Percentiles rank a stretch among this genome's conserved stretches.
phyloP scores from a whole-genome alignment of 2,888 invertebrate species.

The Brachypalpus laphriformis region DNA sequence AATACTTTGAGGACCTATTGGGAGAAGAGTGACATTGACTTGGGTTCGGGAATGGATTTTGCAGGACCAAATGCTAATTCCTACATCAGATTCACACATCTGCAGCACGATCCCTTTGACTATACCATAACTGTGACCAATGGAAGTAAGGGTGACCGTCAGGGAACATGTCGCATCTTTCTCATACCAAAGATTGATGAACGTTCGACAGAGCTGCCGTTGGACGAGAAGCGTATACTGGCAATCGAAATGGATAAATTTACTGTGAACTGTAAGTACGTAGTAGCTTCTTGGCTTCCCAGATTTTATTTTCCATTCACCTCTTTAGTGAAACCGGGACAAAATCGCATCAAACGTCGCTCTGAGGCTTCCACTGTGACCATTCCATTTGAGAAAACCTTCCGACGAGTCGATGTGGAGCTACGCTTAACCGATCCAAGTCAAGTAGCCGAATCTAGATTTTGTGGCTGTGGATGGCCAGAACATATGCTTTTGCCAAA shows the following conservation, averaged over 20 bases:
- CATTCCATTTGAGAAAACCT: constrained; percentile 91
- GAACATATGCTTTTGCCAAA: constrained; percentile 91
- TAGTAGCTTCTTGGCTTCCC: no score
- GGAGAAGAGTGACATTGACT: constrained; percentile 91
- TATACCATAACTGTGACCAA: constrained; percentile 87
- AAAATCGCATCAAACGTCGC: constrained; percentile 86
- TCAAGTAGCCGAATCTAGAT: constrained; percentile 86
- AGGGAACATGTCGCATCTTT: constrained; percentile 87
- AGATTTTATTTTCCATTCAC: neutral
- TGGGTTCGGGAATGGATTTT: constrained; percentile 92
- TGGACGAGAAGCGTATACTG: constrained; percentile 85
- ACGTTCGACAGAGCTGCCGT: constrained; percentile 84
- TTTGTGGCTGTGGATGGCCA: constrained; percentile 95
- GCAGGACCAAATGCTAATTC: constrained; percentile 87
- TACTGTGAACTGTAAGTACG: constrained; percentile 84
- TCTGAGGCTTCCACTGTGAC: constrained; percentile 91
- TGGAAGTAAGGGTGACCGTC: constrained; percentile 80
- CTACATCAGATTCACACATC: constrained; percentile 89
- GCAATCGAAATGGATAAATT: constrained; percentile 89
- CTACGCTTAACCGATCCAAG: constrained; percentile 83
- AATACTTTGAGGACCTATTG: constrained; percentile 89
- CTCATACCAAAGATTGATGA: constrained; percentile 87
- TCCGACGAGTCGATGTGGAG: constrained; percentile 86
- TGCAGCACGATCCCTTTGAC: constrained; percentile 89
- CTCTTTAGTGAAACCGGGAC: constrained; percentile 87